Evolutionary conservation across 2,113 vertebrate genomes (phyloP), one percentile per base, ranked within the genome.

Genomic region (Aspiorhynchus laticeps): DNA sequence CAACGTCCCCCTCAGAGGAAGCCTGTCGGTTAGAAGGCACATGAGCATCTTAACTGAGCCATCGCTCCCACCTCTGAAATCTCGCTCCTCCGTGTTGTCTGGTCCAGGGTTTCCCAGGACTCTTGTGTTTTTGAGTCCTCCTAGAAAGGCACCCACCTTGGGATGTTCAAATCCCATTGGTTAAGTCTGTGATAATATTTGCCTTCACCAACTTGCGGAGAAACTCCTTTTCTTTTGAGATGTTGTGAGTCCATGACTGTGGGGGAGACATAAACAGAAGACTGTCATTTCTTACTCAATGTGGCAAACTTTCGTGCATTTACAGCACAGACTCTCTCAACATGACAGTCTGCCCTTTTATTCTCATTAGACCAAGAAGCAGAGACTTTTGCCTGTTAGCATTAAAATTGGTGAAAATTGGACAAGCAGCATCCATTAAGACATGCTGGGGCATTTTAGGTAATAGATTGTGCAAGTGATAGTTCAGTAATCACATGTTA

Each of bases 161-260:
- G 82, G 85, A 33, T 61, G 91, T 87, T 98, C 96, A 99, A 86
- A 99, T 99, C 87, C 98, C 97, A 65, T 96, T 97, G 89, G 96
- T 99, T 73, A 99, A 94, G 94, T 99, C 98, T 87, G 95, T 96
- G 94, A 99, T 97, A 88, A 99, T 95, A 17, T 92, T 96, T 48
- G 97, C 97, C 94, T 96, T 98, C 88, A 99, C 98, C 93, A 99
- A 94, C 91, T 99, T 99, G 88, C 95, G 94, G 76, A 99, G 96
- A 91, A 99, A 99, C 88, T 99, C 97, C 90, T 99, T 99, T 93
- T 99, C 98, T 91, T 97, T 95, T 84, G 96, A 94, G 91, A 99
- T 99, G 90, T 99, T 98, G 94, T 99, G 98, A 0, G 98, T 99
- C 98, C 98, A 99, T 31, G 98, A 99, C 98, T 99, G 92, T 9